Conservation (phyloP, 2,113 vertebrate species). For the Gnathonemus longibarbis region DNA sequence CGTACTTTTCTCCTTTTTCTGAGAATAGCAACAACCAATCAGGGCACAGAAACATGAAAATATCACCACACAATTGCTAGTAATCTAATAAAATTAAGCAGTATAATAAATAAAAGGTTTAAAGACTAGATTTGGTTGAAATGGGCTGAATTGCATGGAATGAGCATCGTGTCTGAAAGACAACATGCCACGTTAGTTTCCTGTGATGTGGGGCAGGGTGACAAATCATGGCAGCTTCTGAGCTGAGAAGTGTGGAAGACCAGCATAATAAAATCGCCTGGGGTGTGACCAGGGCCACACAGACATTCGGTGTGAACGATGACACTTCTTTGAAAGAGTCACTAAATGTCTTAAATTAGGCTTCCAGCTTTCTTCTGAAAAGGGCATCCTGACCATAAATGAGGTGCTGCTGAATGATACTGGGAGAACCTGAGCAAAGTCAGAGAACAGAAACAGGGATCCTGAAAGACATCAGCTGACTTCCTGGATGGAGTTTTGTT, state of each 20-base stretch:
- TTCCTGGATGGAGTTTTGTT: not conserved
- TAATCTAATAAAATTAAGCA: not conserved
- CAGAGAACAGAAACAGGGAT: not conserved
- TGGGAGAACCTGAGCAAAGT: not conserved
- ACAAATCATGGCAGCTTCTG: not conserved
- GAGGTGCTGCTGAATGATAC: not conserved
- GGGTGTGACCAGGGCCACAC: not conserved
- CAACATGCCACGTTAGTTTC: not conserved
- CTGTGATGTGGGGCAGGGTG: not conserved
- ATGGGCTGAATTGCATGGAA: not conserved
- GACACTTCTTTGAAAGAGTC: not conserved
- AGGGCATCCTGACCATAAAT: not conserved
- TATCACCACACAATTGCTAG: not conserved
- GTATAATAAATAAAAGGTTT: not conserved
- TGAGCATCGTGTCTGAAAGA: not conserved
- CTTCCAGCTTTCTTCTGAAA: not conserved
- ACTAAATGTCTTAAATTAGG: not conserved
- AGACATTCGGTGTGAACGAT: not conserved
- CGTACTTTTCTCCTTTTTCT: not conserved
- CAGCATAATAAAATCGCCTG: not conserved
- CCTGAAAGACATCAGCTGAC: not conserved
- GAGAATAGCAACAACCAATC: not conserved
- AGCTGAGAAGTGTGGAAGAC: not conserved
- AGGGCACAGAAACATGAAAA: not conserved
- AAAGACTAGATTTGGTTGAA: not conserved